Percentiles rank a stretch among this genome's conserved stretches.
These are phyloP conservation scores for Andricus quercusramuli DNA, from an alignment of 2,888 invertebrate genomes.

Conservation along the genomic window DNA sequence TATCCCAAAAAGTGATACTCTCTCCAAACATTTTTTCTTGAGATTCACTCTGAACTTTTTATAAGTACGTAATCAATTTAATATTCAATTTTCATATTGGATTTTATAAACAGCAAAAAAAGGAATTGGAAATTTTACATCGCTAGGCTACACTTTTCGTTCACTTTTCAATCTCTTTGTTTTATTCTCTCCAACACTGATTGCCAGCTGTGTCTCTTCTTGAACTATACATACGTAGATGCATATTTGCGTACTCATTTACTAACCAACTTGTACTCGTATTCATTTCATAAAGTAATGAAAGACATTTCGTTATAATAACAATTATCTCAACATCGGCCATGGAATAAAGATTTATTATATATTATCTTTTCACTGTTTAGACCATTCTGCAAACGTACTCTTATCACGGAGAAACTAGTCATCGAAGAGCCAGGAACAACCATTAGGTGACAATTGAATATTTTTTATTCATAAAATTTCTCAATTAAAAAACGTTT, in stretches of 20 bases:
- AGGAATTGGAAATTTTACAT: constrained; percentile 1
- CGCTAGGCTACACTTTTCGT: not conserved
- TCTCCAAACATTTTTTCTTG: too few relatives aligned
- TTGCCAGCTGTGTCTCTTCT: constrained; percentile 42
- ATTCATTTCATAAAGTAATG: constrained; percentile 72
- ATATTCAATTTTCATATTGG: not conserved
- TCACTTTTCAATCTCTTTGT: constrained; percentile 17
- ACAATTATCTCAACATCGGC: constrained; percentile 64
- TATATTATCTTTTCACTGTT: constrained; percentile 44
- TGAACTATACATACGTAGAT: constrained; percentile 59
- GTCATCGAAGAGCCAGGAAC: constrained; percentile 52
- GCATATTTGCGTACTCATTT: constrained; percentile 55
- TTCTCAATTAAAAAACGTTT: constrained; percentile 20
- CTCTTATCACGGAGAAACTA: constrained; percentile 46
- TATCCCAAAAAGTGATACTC: not conserved
- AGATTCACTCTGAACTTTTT: too few relatives aligned
- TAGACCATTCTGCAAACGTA: constrained; percentile 49
- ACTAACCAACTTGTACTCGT: constrained; percentile 68
- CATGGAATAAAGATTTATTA: constrained; percentile 53
- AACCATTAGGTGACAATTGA: constrained; percentile 47
- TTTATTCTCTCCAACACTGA: constrained; percentile 12
- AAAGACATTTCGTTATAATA: constrained; percentile 74
- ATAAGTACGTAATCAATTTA: too few relatives aligned
- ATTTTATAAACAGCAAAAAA: not conserved
- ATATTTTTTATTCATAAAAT: constrained; percentile 50